These are phyloP conservation scores for Todiramphus saurophagus DNA, from an alignment of 2,113 vertebrate species.

Conservation along the genomic window DNA sequence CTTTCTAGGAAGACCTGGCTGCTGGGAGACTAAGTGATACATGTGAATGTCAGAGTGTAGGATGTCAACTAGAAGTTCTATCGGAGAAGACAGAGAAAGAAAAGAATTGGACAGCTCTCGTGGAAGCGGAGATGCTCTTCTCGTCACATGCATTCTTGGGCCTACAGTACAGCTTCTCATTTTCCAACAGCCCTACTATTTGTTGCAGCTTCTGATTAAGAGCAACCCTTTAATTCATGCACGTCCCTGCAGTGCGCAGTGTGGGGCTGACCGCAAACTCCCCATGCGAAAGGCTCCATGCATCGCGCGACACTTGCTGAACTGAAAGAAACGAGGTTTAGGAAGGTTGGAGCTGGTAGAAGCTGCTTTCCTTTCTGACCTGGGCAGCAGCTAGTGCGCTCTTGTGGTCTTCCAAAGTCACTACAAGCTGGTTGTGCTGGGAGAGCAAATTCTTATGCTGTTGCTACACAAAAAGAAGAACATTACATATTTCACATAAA, in stretches of 20 bases:
- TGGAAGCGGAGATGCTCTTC: background rate
- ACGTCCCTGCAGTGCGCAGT: background rate
- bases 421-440: constrained; percentile 87
- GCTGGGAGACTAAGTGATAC: background rate
- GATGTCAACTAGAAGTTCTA: background rate
- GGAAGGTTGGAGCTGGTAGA: background rate
- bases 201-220: background rate
- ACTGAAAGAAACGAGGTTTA: background rate
- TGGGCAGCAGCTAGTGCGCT: constrained; percentile 94
- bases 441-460: constrained; percentile 92
- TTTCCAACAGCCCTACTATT: background rate
- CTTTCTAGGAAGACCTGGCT: no score
- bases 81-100: constrained; percentile 17
- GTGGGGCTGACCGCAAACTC: background rate
- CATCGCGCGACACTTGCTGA: constrained; percentile 25
- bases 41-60: background rate
- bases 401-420: constrained; percentile 98
- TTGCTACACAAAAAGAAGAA: constrained; percentile 82
- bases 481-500: constrained; percentile 42
- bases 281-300: constrained; percentile 67
- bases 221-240: constrained; percentile 60
- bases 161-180: background rate
- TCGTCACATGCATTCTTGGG: background rate
- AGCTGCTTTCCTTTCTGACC: constrained; percentile 80
- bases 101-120: background rate